phyloP scores from a whole-genome alignment of 2,113 vertebrate genomes.

The Hippocampus mohnikei region DNA sequence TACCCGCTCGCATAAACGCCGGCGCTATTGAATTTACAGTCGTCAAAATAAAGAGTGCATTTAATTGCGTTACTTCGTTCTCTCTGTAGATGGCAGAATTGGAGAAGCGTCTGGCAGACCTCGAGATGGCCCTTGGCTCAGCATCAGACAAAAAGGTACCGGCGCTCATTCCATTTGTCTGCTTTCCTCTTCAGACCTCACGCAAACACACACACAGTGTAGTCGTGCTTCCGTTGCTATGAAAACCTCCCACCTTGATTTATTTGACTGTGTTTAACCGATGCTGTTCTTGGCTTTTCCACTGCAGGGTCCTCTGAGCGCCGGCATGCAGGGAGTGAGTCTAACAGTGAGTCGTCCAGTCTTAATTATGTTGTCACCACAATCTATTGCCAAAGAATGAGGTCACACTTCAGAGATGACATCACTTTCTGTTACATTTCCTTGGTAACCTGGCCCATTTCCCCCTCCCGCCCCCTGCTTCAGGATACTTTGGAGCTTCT shows the following conservation, averaged over 20 bases:
- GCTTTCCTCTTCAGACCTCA: constrained; percentile 12
- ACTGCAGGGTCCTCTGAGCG: constrained; percentile 82
- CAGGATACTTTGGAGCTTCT: constrained; percentile 89
- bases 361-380: background rate
- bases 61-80: background rate
- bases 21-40: no score
- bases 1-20: no score
- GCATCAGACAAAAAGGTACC: constrained; percentile 86
- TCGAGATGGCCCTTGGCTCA: constrained; percentile 82
- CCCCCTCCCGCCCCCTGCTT: constrained; percentile 29
- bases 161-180: constrained; percentile 14
- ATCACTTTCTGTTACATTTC: constrained; percentile 22
- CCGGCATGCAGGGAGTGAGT: constrained; percentile 82
- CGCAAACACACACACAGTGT: constrained; percentile 1
- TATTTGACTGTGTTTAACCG: background rate
- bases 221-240: constrained; percentile 14
- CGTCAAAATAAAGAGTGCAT: background rate
- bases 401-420: constrained; percentile 43
- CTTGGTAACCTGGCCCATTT: background rate
- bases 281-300: background rate
- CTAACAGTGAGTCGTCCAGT: constrained; percentile 76
- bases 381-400: constrained; percentile 42
- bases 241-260: constrained; percentile 19
- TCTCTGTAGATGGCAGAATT: constrained; percentile 80
- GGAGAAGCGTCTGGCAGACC: constrained; percentile 86